Evolutionary conservation across 1,140 invertebrate species (phyloP).

Genomic region (Apis cerana): DNA sequence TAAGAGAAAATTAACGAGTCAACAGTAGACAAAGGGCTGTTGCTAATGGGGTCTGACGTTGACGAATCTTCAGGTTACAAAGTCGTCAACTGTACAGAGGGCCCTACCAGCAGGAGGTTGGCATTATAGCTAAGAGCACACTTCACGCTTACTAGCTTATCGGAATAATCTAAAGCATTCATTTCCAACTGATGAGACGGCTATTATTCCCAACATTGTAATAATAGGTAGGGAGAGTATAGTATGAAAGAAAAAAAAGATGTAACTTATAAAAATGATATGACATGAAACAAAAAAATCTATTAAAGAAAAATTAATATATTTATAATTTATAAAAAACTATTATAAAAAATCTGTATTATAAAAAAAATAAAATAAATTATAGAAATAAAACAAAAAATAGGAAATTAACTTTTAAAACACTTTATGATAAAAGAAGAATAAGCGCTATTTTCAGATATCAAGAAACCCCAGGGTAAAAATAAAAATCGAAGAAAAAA

Average conservation of each 20-base stretch:
- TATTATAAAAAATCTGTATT: no score
- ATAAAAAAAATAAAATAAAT: neutral
- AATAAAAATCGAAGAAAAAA: conserved; percentile 14
- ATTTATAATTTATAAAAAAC: no score
- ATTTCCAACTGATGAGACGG: conserved; percentile 55
- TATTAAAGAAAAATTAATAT: no score
- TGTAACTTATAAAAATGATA: conserved; percentile 7
- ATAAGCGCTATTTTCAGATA: neutral
- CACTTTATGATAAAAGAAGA: neutral
- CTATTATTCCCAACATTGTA: conserved; percentile 39
- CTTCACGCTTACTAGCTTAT: conserved; percentile 59
- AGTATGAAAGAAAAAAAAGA: neutral
- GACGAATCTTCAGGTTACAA: conserved; percentile 74
- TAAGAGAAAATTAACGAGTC: conserved; percentile 67
- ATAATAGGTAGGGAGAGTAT: neutral
- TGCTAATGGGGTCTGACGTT: conserved; percentile 75
- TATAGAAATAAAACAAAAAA: neutral
- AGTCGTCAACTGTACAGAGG: conserved; percentile 69
- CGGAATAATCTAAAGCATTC: conserved; percentile 54
- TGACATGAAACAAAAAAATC: no score
- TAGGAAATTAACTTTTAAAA: neutral
- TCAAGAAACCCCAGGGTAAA: neutral
- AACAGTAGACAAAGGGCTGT: conserved; percentile 62
- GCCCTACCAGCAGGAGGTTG: conserved; percentile 37
- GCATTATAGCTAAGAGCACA: conserved; percentile 35